Conservation (phyloP, 1,140 invertebrate species). For the Drosophila lini region DNA sequence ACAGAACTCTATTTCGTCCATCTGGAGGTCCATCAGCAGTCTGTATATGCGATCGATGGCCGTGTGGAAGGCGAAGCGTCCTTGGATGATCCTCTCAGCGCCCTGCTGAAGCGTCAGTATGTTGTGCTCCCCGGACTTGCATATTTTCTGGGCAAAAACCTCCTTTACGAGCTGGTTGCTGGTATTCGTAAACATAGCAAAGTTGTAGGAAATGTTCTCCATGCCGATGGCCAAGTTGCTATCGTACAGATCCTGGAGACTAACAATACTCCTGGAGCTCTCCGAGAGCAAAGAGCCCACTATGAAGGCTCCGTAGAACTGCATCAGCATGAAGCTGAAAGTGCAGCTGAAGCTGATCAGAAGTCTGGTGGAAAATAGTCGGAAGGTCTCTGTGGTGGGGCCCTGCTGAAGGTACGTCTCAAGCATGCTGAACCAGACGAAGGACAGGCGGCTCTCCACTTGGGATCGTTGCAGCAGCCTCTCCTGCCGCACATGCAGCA, state of each 20-base stretch:
- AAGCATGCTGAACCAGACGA: slow-evolving; percentile 67
- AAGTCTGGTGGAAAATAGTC: slow-evolving; percentile 67
- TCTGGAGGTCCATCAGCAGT: slow-evolving; percentile 37
- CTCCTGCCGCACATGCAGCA: slow-evolving; percentile 55
- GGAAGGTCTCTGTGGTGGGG: slow-evolving; percentile 56
- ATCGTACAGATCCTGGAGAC: slow-evolving; percentile 85
- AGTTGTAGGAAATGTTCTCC: slow-evolving; percentile 85
- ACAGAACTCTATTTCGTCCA: slow-evolving; percentile 67
- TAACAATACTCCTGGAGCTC: slow-evolving; percentile 85
- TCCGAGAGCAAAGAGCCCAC: slow-evolving; percentile 87
- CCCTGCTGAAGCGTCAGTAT: slow-evolving; percentile 61
- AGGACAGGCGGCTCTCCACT: slow-evolving; percentile 43
- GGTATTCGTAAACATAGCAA: slow-evolving; percentile 82
- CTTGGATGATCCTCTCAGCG: slow-evolving; percentile 48
- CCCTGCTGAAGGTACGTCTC: slow-evolving; percentile 75
- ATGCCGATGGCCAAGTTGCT: slow-evolving; percentile 86
- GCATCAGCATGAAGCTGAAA: slow-evolving; percentile 86
- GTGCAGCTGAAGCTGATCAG: slow-evolving; percentile 85
- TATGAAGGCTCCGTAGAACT: slow-evolving; percentile 88
- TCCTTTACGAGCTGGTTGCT: slow-evolving; percentile 51
- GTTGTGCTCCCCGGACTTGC: slow-evolving; percentile 34
- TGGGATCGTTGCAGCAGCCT: background rate
- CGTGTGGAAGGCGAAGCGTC: slow-evolving; percentile 75
- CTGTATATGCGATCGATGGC: slow-evolving; percentile 66
- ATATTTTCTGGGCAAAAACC: slow-evolving; percentile 59